phyloP scores from a whole-genome alignment of 2,113 vertebrate genomes.

The Menidia beryllina region DNA sequence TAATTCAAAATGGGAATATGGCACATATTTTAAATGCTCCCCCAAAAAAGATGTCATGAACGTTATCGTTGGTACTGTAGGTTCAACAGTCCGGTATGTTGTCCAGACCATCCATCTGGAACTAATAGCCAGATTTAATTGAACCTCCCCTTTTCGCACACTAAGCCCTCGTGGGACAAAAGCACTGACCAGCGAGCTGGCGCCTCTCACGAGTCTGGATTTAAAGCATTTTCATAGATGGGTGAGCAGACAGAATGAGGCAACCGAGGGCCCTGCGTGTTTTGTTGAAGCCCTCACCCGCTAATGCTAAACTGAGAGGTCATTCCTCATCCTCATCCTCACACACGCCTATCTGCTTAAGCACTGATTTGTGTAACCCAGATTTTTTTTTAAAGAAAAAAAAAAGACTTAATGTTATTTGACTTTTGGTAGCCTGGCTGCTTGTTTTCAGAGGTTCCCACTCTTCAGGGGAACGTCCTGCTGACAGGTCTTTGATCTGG shows the following conservation, averaged over 20 bases:
- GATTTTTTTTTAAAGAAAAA: too few species aligned
- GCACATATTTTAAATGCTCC: not conserved
- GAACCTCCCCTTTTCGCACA: slow-evolving; percentile 71
- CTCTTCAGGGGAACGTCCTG: not conserved
- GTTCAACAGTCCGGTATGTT: slow-evolving; percentile 36
- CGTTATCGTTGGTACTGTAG: slow-evolving; percentile 6
- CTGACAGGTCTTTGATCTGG: slow-evolving; percentile 46
- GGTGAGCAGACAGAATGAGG: slow-evolving; percentile 86
- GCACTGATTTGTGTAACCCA: not conserved
- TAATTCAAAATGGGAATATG: not conserved
- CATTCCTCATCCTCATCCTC: slow-evolving; percentile 7
- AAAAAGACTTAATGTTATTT: not conserved
- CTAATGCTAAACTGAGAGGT: slow-evolving; percentile 37
- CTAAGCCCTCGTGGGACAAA: slow-evolving; percentile 77
- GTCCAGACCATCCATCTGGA: slow-evolving; percentile 60
- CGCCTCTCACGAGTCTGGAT: slow-evolving; percentile 73
- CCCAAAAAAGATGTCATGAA: not conserved
- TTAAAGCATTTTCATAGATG: slow-evolving; percentile 83
- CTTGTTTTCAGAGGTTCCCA: slow-evolving; percentile 3
- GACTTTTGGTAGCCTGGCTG: not conserved
- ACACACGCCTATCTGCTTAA: not conserved
- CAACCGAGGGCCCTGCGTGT: slow-evolving; percentile 44
- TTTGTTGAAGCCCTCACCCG: slow-evolving; percentile 34
- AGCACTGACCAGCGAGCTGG: slow-evolving; percentile 56
- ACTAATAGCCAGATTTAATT: slow-evolving; percentile 70